Base-by-base conservation (phyloP, 2,888 invertebrate species). In the Unio delphinus region DNA sequence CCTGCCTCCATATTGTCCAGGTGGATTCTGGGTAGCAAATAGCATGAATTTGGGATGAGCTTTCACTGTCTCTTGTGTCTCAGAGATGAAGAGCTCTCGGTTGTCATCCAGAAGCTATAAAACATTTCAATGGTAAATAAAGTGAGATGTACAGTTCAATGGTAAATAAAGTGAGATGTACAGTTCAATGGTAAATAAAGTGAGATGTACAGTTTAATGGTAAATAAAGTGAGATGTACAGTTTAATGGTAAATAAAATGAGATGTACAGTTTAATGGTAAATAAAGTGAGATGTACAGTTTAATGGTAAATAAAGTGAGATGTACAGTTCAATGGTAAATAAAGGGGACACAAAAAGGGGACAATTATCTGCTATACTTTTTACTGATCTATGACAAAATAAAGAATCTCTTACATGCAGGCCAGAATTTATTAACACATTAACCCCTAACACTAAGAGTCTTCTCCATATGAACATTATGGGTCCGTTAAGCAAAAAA, bases 21-120 rank as follows among this genome's bases (percentile, higher is more conserved):
- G 97, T 3, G 99, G 99, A 92, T 99, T 99, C 91, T 99, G 99
- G 0, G 99, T 99, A 0, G 99, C 99, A 90, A 99, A 99, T 0
- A 99, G 91, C 94, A 97, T 96, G 88, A 99, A 99, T 85, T 95
- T 94, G 0, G 94, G 93, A 91, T 99, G 95, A 0, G 99, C 99
- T 91, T 94, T 95, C 0, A 99, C 93, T 0, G 94, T 93, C 83
- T 95, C 94, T 89, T 99, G 99, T 0, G 98, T 98, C 91, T 99
- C 99, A 0, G 99, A 94, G 78, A 99, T 97, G 86, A 96, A 99
- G 34, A 99, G 91, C 89, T 99, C 99, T n/a, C 98, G 92, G 88
- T 99, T 99, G 86, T 99, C 99, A 88, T 99, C 99, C 55, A 99
- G 92, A 7, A 99, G 85, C 91, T 89, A 60, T 28, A 60, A n/a